Percentiles rank a stretch among this genome's conserved stretches.
Evolutionary conservation across 2,888 invertebrate genomes (phyloP).

Genomic region (Rhyacophila evoluta): DNA sequence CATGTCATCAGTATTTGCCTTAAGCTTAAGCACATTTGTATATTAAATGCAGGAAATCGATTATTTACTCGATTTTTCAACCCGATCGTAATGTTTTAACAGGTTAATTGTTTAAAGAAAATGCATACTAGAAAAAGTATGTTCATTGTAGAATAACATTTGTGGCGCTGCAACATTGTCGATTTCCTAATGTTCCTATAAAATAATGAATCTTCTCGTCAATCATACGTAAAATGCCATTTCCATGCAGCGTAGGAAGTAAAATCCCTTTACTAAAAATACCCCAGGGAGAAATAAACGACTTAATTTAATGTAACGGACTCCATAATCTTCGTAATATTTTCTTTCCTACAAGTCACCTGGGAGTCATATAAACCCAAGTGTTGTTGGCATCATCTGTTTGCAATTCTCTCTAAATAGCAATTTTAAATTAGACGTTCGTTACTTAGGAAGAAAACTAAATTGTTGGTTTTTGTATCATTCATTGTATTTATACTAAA

Average conservation of each 20-base stretch:
- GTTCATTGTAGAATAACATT: too few relatives aligned
- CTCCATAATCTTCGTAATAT: not conserved
- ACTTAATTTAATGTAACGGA: conserved; percentile 19
- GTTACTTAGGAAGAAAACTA: too few relatives aligned
- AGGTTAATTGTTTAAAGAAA: too few relatives aligned
- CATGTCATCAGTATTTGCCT: too few relatives aligned
- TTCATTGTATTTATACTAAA: too few relatives aligned
- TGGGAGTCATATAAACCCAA: not conserved
- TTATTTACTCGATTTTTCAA: too few relatives aligned
- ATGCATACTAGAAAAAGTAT: too few relatives aligned
- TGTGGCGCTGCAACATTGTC: too few relatives aligned
- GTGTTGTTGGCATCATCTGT: conserved; percentile 19
- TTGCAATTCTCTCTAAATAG: not conserved
- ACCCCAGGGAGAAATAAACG: not conserved
- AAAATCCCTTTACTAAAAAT: not conserved
- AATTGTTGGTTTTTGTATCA: too few relatives aligned
- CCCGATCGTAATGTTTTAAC: too few relatives aligned
- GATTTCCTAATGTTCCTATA: not conserved
- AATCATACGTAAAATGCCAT: conserved; percentile 4
- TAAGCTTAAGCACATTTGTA: too few relatives aligned
- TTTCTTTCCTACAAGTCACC: conserved; percentile 12
- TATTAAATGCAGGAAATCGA: too few relatives aligned
- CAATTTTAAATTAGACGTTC: not conserved
- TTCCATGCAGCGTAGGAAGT: not conserved
- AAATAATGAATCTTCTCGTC: not conserved